Evolutionary conservation across 2,888 invertebrate genomes (phyloP), one percentile per base, ranked within the genome.

Genomic region (Masnerella sp.): DNA sequence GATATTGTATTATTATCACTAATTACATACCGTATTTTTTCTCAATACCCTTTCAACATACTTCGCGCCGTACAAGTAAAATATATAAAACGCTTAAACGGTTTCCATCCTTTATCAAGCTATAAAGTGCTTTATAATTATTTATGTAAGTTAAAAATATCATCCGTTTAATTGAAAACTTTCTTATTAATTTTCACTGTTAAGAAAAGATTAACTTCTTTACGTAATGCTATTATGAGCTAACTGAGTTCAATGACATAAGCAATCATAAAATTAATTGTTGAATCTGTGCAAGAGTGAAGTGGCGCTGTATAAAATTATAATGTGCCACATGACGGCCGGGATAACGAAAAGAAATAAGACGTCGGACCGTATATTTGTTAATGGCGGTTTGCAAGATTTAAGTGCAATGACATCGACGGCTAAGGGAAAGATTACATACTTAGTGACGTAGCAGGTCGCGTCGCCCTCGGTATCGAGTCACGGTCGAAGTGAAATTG

Each of bases 401-500:
- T 65, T 3, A 59, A 75, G 71, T 68, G 71, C 71, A 68, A 34
- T 51, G 75, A 71, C 71, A 68, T 56, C 69, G 38, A 36, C 38
- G 17, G 54, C 43, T 45, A 54, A 67, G 62, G 45, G 58, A 58
- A 75, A 68, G 56, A 71, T 71, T 71, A 75, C 54, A 68, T 49
- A 52, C 54, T 42, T 45, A 30, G 58, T 47, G 56, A 64, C 61
- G 74, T 72, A 51, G 38, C 61, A 47, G 51, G 65, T 64, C 61
- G 59, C 65, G 54, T 74, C 71, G 68, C 54, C 70, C 83, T 81
- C 77, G 71, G 77, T 81, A 81, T 77, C 80, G 80, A 83, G 84
- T 82, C 84, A 84, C 84, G 85, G 84, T 81, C 81, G 80, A 81
- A 82, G 85, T 84, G 84, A 85, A 85, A 85, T 85, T 85, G 80